Percentiles rank a stretch among this genome's conserved stretches.
phyloP scores from a whole-genome alignment of 2,113 vertebrate genomes.

The Ailurus styani region DNA sequence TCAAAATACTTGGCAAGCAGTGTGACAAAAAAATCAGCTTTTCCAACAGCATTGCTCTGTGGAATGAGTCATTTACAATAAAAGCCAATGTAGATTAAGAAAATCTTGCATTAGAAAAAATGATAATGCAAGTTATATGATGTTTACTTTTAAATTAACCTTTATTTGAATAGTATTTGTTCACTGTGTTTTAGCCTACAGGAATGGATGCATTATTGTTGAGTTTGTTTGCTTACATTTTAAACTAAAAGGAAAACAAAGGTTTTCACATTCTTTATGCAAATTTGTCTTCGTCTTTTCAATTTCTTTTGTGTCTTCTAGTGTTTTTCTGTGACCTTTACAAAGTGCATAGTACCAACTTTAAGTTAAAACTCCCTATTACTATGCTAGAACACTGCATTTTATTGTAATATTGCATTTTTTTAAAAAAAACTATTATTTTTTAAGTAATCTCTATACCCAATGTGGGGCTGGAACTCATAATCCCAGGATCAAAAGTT shows the following conservation, averaged over 20 bases:
- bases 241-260: background rate
- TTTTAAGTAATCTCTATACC: background rate
- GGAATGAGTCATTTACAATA: constrained; percentile 69
- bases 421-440: background rate
- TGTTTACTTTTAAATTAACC: constrained; percentile 65
- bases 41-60: constrained; percentile 78
- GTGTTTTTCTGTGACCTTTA: background rate
- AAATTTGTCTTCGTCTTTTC: background rate
- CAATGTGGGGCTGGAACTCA: background rate
- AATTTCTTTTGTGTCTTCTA: background rate
- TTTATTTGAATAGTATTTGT: constrained; percentile 19
- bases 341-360: background rate
- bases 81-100: constrained; percentile 72
- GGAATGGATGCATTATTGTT: constrained; percentile 37
- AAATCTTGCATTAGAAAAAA: constrained; percentile 72
- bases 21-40: constrained; percentile 78
- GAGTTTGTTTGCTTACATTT: constrained; percentile 15
- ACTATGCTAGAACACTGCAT: background rate
- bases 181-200: background rate
- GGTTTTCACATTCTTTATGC: background rate
- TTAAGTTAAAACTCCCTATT: background rate
- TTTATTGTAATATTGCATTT: background rate
- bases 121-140: constrained; percentile 26
- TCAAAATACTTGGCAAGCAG: constrained; percentile 82
- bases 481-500: background rate